Percentiles rank a stretch among this genome's conserved stretches.
Conservation (phyloP, 2,888 invertebrate genomes). For the Aproaerema taeniolella region DNA sequence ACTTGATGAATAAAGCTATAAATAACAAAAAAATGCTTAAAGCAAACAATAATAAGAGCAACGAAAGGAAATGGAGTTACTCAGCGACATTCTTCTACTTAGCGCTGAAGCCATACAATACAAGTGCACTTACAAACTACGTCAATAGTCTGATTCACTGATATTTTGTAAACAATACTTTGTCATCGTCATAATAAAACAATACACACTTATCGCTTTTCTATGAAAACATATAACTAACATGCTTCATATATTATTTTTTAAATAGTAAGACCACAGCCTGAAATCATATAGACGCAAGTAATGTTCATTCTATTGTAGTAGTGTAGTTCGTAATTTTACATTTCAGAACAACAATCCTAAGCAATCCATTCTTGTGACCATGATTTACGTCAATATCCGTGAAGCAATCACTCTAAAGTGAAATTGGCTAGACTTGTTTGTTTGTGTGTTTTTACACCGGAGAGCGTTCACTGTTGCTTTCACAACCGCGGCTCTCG, state of each 20-base stretch:
- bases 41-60: too few relatives aligned
- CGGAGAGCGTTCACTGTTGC: background rate
- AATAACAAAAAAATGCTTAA: background rate
- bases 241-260: too few relatives aligned
- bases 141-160: slow-evolving; percentile 6
- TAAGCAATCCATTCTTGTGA: too few relatives aligned
- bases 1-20: background rate
- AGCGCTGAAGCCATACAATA: too few relatives aligned
- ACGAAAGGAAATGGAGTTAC: too few relatives aligned
- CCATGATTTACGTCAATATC: slow-evolving; percentile 8
- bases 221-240: too few relatives aligned
- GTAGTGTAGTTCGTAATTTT: too few relatives aligned
- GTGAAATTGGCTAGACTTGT: slow-evolving; percentile 22
- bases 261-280: too few relatives aligned
- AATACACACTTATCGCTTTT: slow-evolving; percentile 7
- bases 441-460: slow-evolving; percentile 16
- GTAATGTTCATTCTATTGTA: too few relatives aligned
- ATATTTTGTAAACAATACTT: slow-evolving; percentile 5
- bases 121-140: slow-evolving; percentile 2
- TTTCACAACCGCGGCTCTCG: too few relatives aligned
- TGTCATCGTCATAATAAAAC: background rate
- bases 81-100: too few relatives aligned
- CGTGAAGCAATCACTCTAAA: slow-evolving; percentile 19
- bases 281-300: too few relatives aligned
- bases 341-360: background rate